phyloP scores from a whole-genome alignment of 2,888 invertebrate genomes.

The Nymphalis polychloros region DNA sequence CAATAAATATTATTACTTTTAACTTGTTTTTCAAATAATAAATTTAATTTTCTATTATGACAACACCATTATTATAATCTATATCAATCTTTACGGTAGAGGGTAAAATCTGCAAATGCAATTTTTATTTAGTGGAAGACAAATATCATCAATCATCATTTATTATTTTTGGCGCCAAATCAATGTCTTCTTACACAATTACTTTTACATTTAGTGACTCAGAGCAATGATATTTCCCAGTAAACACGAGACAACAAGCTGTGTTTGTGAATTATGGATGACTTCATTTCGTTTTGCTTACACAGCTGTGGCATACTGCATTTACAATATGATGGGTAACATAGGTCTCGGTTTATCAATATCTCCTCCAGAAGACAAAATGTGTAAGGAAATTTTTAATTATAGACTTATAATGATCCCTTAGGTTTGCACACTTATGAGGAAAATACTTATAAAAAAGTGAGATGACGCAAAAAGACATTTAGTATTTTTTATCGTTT shows the following conservation, averaged over 20 bases:
- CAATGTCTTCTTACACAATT: constrained; percentile 1
- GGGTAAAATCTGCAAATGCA: too few relatives aligned
- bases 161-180: constrained; percentile 9
- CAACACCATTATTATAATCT: too few relatives aligned
- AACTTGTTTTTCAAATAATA: too few relatives aligned
- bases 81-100: too few relatives aligned
- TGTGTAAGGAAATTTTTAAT: background rate
- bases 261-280: constrained; percentile 22
- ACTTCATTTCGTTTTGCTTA: constrained; percentile 21
- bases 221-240: constrained; percentile 22
- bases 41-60: too few relatives aligned
- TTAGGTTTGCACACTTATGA: too few relatives aligned
- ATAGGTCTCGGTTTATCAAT: background rate
- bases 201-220: constrained; percentile 8
- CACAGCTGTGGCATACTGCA: constrained; percentile 19
- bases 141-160: background rate
- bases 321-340: background rate
- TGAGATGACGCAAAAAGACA: too few relatives aligned
- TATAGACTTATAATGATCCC: too few relatives aligned
- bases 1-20: too few relatives aligned
- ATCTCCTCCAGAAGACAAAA: background rate
- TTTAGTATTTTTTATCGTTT: too few relatives aligned
- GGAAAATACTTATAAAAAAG: too few relatives aligned
- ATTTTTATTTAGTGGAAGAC: too few relatives aligned
- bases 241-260: constrained; percentile 11